Base-by-base conservation (phyloP, 2,113 vertebrate genomes). In the Chloropsis hardwickii region DNA sequence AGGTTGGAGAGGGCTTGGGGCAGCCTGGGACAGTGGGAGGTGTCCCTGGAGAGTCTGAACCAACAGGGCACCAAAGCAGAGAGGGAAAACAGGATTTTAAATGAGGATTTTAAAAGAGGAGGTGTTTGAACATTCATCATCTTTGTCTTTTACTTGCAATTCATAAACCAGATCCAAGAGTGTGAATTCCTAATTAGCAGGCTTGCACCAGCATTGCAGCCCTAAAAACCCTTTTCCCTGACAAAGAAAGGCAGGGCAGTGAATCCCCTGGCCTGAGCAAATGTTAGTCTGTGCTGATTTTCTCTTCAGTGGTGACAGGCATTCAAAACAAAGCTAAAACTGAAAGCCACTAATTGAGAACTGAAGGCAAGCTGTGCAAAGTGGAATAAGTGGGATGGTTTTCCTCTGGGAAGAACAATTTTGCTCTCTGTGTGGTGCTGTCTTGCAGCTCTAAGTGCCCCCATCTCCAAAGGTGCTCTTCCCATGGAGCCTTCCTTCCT, bases 291-390 rank as follows among this genome's bases (percentile, higher is more conserved):
- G 54, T 33, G 39, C 61, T 70, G 58, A 79, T 92, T 92, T 92
- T 94, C 74, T 85, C 74, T 54, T 90, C 78, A 57, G 0, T 39
- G 42, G 28, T 91, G 95, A 90, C 70, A 96, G 62, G 51, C 71
- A 50, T 77, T 93, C 67, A 91, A 91, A 97, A 65, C 50, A 92
- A 95, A 94, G 57, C 72, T 56, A 13, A 70, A 82, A 61, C 62
- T 86, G 87, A 90, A 87, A 95, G 85, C 54, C 24, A 28, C 78
- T 95, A 87, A 94, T 80, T 94, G 90, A 94, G 81, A 62, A 57
- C 50, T 77, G 95, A 90, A 92, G n/a, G 25, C 91, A 69, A 37
- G 54, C 81, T 54, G 91, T 1, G 45, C 73, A 79, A 80, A 87
- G 45, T 56, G 74, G 73, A 87, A 50, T 65, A 82, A 87, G 54